Evolutionary conservation across 2,797 vertebrate species (phyloP), one percentile per base, ranked within the genome.

Genomic region (Spizella passerina): DNA sequence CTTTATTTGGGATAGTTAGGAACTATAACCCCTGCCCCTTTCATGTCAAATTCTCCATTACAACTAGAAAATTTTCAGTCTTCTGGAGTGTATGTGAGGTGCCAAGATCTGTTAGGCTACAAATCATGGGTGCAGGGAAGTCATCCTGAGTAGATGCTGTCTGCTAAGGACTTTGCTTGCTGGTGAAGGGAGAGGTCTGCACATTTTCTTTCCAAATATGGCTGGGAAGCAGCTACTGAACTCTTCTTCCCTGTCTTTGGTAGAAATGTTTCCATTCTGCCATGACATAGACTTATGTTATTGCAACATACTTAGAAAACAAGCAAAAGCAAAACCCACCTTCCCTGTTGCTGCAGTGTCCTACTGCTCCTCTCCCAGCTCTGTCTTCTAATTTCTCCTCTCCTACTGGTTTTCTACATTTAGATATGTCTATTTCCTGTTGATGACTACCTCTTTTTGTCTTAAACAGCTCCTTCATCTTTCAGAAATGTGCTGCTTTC

Each of bases 251-350:
- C 12, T 81, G 32, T 23, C 26, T 52, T 41, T 61, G 23, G 4
- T 20, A 13, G 15, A 60, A 56, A 8, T 13, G 63, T 52, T 80
- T 8, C 29, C 14, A 4, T 36, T 7, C 29, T 55, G 29, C 39
- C 46, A 53, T 29, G 6, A 41, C 18, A 9, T 0, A 56, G 29
- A 44, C 2, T 52, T 44, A 0, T 4, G 1, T 65, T 36, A 12
- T 30, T 86, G 38, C 39, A 60, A 8, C 7, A 4, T 20, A 8
- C 24, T 70, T 50, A 47, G 41, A 38, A 64, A 59, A 43, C 5
- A 32, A 47, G 10, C 29, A 29, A 57, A 89, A 70, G 14, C 27
- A 57, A 79, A 36, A 22, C 8, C 6, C 13, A 49, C 14, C 32
- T 24, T 36, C 14, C 19, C 18, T 24, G 9, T 39, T 27, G 49